Evolutionary conservation across 2,888 invertebrate genomes (phyloP).

Genomic region (Dicyrtomina minuta): DNA sequence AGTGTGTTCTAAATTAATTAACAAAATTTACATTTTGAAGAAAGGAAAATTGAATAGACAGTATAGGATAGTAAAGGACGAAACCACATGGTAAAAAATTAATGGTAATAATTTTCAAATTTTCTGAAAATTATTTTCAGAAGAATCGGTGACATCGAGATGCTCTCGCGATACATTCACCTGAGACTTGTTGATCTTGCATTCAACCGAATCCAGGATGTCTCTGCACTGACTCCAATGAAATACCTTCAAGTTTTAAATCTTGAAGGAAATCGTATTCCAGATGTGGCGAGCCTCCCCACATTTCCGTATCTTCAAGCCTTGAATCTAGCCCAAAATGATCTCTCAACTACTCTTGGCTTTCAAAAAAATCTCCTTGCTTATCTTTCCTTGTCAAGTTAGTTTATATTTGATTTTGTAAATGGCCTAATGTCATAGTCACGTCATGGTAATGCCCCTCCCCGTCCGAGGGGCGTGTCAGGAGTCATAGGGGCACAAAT

Average conservation of each 20-base stretch:
- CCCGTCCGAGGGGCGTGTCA: no score
- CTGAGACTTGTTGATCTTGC: slow-evolving; percentile 17
- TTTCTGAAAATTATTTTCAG: no score
- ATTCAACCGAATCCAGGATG: slow-evolving; percentile 15
- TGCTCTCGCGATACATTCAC: slow-evolving; percentile 27
- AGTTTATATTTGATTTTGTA: background rate
- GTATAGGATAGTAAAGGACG: background rate
- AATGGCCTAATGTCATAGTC: no score
- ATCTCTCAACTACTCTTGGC: background rate
- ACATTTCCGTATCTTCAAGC: slow-evolving; percentile 23
- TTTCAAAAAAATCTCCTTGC: slow-evolving; percentile 21
- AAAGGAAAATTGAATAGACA: background rate
- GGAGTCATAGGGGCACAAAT: no score
- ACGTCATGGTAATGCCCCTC: no score
- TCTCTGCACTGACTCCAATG: slow-evolving; percentile 1
- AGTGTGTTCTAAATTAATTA: background rate
- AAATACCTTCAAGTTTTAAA: slow-evolving; percentile 29
- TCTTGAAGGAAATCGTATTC: slow-evolving; percentile 18
- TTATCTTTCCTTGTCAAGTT: slow-evolving; percentile 22
- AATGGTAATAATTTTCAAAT: background rate
- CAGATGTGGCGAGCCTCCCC: slow-evolving; percentile 6
- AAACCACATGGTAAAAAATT: background rate
- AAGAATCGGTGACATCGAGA: slow-evolving; percentile 22
- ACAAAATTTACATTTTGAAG: background rate
- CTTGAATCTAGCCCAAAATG: slow-evolving; percentile 24